Conservation (phyloP, 2,113 vertebrate species). For the Brachyhypopomus occidentalis region DNA sequence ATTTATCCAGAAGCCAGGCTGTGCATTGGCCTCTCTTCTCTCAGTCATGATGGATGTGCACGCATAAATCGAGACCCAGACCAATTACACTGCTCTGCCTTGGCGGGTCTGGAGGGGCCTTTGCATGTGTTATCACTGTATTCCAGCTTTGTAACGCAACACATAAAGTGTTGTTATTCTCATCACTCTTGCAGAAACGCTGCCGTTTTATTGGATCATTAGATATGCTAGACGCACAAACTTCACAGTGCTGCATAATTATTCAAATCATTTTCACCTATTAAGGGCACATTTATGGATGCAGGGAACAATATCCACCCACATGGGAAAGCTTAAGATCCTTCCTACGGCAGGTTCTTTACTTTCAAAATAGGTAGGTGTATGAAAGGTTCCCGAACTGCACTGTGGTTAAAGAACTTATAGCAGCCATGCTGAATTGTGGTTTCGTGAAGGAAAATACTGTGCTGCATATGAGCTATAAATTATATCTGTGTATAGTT, state of each 20-base stretch:
- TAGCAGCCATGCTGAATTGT: not conserved
- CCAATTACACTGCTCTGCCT: not conserved
- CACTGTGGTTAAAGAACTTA: not conserved
- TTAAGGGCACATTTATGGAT: not conserved
- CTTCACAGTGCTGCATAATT: not conserved
- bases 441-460: not conserved
- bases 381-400: not conserved
- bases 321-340: not conserved
- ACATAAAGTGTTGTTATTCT: not conserved
- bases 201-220: constrained; percentile 6
- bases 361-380: not conserved
- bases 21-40: not conserved
- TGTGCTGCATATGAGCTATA: not conserved
- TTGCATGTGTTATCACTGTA: not conserved
- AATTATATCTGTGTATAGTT: not conserved
- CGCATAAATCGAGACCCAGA: not conserved
- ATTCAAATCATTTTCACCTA: constrained; percentile 1
- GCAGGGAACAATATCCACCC: not conserved
- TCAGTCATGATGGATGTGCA: constrained; percentile 24
- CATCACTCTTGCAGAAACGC: not conserved
- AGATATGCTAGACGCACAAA: not conserved
- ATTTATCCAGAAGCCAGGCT: constrained; percentile 27
- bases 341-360: not conserved
- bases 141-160: constrained; percentile 1
- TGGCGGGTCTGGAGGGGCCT: not conserved